A percentile compares a stretch with the other conserved stretches of the same genome.
These are phyloP conservation scores for Volucella inflata DNA, from an alignment of 2,888 invertebrate species.

Conservation along the genomic window DNA sequence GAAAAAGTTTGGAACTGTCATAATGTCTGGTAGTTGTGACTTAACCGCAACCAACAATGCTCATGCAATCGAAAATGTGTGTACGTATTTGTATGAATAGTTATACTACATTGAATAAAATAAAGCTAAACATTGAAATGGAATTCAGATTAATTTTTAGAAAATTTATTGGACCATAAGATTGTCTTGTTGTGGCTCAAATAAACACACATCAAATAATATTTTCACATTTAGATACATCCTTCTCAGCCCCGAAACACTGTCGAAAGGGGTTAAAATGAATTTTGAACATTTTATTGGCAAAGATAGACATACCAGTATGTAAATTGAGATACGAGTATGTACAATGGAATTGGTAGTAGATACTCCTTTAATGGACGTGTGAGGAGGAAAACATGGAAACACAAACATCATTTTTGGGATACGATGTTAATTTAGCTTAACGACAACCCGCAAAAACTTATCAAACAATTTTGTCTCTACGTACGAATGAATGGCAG, in stretches of 20 bases:
- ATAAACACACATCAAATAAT: slow-evolving; percentile 6
- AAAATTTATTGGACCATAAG: slow-evolving; percentile 64
- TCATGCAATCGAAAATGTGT: too few species aligned
- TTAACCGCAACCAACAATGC: too few species aligned
- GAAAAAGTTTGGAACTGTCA: too few species aligned
- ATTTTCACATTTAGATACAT: not conserved
- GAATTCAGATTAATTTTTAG: slow-evolving; percentile 59
- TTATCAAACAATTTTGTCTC: slow-evolving; percentile 42
- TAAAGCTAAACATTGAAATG: not conserved
- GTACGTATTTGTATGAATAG: too few species aligned
- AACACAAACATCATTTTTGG: slow-evolving; percentile 40
- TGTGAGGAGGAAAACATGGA: not conserved
- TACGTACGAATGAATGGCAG: not conserved
- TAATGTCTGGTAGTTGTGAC: too few species aligned
- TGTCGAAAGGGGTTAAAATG: not conserved
- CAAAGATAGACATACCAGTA: not conserved
- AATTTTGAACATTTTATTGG: slow-evolving; percentile 22
- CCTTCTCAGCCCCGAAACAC: not conserved
- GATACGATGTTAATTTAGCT: slow-evolving; percentile 56
- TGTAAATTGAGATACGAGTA: not conserved
- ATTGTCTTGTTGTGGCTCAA: slow-evolving; percentile 46
- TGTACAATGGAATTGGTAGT: too few species aligned
- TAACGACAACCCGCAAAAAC: slow-evolving; percentile 46
- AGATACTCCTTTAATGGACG: too few species aligned
- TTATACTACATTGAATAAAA: too few species aligned